Conservation (phyloP, 2,113 vertebrate genomes). For the Dendrocopos noguchii region DNA sequence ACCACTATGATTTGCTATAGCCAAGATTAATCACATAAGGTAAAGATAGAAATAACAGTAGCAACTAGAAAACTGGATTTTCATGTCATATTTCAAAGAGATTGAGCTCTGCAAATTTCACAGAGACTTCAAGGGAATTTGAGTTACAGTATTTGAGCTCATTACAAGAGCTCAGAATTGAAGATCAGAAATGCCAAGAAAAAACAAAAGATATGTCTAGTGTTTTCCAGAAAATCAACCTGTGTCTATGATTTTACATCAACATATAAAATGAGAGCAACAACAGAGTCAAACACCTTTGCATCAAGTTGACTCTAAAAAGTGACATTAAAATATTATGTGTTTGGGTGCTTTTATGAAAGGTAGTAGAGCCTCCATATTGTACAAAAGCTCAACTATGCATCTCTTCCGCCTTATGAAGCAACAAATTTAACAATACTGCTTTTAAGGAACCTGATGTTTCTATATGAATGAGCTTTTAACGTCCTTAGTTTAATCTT, state of each 20-base stretch:
- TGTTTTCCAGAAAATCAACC: conserved; percentile 42
- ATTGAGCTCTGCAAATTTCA: conserved; percentile 51
- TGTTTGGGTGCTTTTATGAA: neutral
- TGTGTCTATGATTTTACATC: conserved; percentile 53
- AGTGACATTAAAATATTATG: neutral
- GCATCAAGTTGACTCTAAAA: neutral
- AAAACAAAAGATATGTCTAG: conserved; percentile 60
- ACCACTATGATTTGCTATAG: neutral
- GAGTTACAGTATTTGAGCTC: conserved; percentile 36
- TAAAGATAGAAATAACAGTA: neutral
- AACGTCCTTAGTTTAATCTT: neutral
- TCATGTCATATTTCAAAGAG: conserved; percentile 60
- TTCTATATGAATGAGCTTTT: neutral
- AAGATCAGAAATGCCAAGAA: conserved; percentile 60
- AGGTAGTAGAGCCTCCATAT: neutral
- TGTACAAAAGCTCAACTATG: neutral
- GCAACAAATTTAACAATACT: neutral
- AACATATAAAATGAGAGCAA: conserved; percentile 16
- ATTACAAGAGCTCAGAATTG: conserved; percentile 56
- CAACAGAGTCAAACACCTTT: conserved; percentile 24
- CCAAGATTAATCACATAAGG: neutral
- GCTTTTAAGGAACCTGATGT: neutral
- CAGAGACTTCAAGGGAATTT: conserved; percentile 60
- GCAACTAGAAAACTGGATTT: conserved; percentile 34
- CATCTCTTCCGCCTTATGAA: neutral